phyloP scores from a whole-genome alignment of 2,888 invertebrate genomes.

The Epinotia ramella region DNA sequence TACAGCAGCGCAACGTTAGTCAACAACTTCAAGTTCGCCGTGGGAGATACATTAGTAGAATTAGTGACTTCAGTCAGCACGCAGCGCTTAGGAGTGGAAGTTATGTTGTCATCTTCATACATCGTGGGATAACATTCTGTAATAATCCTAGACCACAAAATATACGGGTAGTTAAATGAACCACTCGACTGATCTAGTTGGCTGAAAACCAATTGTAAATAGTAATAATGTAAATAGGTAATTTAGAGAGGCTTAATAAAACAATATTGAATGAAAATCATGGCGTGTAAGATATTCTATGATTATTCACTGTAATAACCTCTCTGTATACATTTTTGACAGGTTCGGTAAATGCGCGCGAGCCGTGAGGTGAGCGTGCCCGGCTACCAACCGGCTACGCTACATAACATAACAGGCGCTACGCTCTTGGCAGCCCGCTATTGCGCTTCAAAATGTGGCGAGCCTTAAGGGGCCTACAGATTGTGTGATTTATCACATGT shows the following conservation, averaged over 20 bases:
- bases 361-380: constrained; percentile 58
- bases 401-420: neutral
- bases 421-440: constrained; percentile 3
- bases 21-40: constrained; percentile 88
- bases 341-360: constrained; percentile 75
- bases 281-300: constrained; percentile 47
- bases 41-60: constrained; percentile 86
- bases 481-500: too few species aligned
- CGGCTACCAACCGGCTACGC: constrained; percentile 1
- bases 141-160: constrained; percentile 69
- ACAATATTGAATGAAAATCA: constrained; percentile 28
- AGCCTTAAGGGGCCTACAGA: too few species aligned
- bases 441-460: neutral
- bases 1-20: constrained; percentile 87
- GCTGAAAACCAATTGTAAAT: constrained; percentile 56
- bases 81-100: constrained; percentile 82
- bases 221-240: constrained; percentile 46
- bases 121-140: constrained; percentile 82
- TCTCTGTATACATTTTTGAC: constrained; percentile 81
- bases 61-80: constrained; percentile 85
- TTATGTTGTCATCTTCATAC: constrained; percentile 83
- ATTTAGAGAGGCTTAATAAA: constrained; percentile 27
- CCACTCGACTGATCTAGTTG: constrained; percentile 68
- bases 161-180: constrained; percentile 77
- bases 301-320: constrained; percentile 63